phyloP scores from a whole-genome alignment of 1,140 invertebrate species.

The Pinna nobilis region DNA sequence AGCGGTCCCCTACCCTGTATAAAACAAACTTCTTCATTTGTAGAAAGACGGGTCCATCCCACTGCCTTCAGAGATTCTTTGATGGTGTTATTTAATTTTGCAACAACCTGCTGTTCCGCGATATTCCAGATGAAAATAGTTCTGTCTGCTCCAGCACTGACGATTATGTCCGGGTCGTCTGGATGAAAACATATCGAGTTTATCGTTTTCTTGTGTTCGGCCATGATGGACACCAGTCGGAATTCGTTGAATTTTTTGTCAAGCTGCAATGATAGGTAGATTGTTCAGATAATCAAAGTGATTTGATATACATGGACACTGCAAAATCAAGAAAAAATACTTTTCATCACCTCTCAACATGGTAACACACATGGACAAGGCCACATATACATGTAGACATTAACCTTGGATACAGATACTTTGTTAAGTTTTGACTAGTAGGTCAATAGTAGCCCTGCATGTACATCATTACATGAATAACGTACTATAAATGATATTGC shows the following conservation, averaged over 20 bases:
- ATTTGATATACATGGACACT: no score
- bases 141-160: conserved; percentile 69
- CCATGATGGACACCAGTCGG: conserved; percentile 74
- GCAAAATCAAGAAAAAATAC: no score
- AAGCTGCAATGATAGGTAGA: conserved; percentile 62
- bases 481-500: no score
- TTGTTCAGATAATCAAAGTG: no score
- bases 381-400: no score
- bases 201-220: conserved; percentile 76
- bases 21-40: conserved; percentile 65
- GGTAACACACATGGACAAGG: no score
- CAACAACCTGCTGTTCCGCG: conserved; percentile 61
- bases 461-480: no score
- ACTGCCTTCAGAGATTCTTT: conserved; percentile 60
- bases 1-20: conserved; percentile 67
- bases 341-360: no score
- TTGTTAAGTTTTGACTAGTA: no score
- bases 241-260: conserved; percentile 71
- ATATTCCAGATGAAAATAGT: conserved; percentile 73
- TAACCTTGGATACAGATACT: no score
- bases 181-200: conserved; percentile 74
- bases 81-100: conserved; percentile 50
- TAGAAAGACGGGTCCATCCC: conserved; percentile 60
- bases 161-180: conserved; percentile 69
- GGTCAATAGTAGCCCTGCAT: no score